phyloP scores from a whole-genome alignment of 2,797 vertebrate species.

The Rhabdophis nuchalis region DNA sequence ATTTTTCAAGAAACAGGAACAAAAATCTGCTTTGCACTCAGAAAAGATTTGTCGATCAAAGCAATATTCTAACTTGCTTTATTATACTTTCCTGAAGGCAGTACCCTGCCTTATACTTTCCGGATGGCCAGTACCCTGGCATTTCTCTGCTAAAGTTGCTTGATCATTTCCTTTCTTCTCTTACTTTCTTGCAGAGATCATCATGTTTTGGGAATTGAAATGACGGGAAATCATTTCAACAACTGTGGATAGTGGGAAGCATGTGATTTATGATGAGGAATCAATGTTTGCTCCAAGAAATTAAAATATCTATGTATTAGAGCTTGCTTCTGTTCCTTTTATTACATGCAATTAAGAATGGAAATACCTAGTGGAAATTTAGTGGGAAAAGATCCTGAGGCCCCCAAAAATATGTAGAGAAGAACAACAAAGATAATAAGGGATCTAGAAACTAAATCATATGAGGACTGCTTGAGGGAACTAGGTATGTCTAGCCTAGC shows the following conservation, averaged over 20 bases:
- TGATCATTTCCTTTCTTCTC: constrained; percentile 6
- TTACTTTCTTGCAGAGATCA: constrained; percentile 1
- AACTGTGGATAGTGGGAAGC: background rate
- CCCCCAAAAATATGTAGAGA: too few species aligned
- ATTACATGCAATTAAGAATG: background rate
- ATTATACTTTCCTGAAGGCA: background rate
- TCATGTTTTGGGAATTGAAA: background rate
- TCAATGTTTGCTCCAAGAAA: background rate
- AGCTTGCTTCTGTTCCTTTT: background rate
- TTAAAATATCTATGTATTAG: background rate
- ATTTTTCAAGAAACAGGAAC: background rate
- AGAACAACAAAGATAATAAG: too few species aligned
- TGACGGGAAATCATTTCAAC: too few species aligned
- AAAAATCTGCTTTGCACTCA: background rate
- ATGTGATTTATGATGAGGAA: background rate
- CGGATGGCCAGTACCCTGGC: background rate
- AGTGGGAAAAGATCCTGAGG: too few species aligned
- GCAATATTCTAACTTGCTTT: background rate
- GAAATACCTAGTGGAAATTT: background rate
- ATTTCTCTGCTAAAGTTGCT: background rate
- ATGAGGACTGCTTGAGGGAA: too few species aligned
- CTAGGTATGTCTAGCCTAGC: too few species aligned
- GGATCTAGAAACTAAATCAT: too few species aligned
- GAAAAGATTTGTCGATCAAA: background rate
- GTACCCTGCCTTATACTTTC: too few species aligned